A percentile compares a stretch with the other conserved stretches of the same genome.
Conservation (phyloP, 2,797 vertebrate species). For the Numenius phaeopus region DNA sequence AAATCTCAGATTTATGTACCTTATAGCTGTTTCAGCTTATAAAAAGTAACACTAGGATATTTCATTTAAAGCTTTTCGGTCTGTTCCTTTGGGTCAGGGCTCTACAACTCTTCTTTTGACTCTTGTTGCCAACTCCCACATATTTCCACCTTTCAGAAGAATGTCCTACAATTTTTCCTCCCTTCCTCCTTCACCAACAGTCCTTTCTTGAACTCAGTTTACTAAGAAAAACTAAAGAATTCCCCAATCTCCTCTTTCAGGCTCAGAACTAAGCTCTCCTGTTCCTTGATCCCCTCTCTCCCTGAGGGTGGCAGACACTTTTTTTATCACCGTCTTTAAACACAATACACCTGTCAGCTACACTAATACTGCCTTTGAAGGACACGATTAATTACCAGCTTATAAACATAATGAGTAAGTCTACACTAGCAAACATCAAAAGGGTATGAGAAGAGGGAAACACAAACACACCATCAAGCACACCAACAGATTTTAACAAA, state of each 20-base stretch:
- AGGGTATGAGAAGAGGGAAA: not conserved
- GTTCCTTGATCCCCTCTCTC: not conserved
- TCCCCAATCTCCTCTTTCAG: not conserved
- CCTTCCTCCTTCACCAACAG: not conserved
- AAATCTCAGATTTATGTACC: not conserved
- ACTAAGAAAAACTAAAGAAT: not conserved
- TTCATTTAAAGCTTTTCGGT: not conserved
- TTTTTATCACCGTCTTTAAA: not conserved
- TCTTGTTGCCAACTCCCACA: not conserved
- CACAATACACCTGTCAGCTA: not conserved
- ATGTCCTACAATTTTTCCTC: not conserved
- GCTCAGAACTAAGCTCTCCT: not conserved
- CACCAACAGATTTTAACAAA: not conserved
- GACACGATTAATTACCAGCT: not conserved
- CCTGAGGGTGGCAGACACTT: not conserved
- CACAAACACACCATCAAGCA: accelerated
- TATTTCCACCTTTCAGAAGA: not conserved
- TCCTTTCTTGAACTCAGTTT: not conserved
- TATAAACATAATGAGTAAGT: not conserved
- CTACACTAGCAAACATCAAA: not conserved
- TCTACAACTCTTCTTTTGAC: not conserved
- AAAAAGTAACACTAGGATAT: not conserved
- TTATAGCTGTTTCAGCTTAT: not conserved
- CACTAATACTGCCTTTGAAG: not conserved
- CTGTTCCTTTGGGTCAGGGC: not conserved